These are phyloP conservation scores for Mus musculus DNA, from an alignment of 2,113 vertebrate genomes.

Conservation along the genomic window GRCm39 chr16:29976501-29977000, in stretches of 20 bases:
- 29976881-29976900: background rate
- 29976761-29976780: slow-evolving; percentile 53
- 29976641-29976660: slow-evolving; percentile 50
- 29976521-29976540: slow-evolving; percentile 77
- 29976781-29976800: slow-evolving; percentile 40
- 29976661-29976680: background rate
- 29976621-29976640: slow-evolving; percentile 76
- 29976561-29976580: slow-evolving; percentile 31
- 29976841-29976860: background rate
- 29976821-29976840: background rate
- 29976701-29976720: slow-evolving; percentile 40
- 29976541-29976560: slow-evolving; percentile 67
- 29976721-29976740: slow-evolving; percentile 35
- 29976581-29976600: slow-evolving; percentile 73
- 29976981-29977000: background rate
- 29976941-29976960: background rate
- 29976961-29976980: slow-evolving; percentile 3
- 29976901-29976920: background rate
- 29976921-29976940: background rate
- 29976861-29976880: background rate
- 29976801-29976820: slow-evolving; percentile 5
- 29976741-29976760: slow-evolving; percentile 12
- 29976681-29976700: slow-evolving; percentile 65
- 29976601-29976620: slow-evolving; percentile 75
- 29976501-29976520: slow-evolving; percentile 5